Evolutionary conservation across 2,113 vertebrate species (phyloP).

Genomic region (Colistium nudipinnis): DNA sequence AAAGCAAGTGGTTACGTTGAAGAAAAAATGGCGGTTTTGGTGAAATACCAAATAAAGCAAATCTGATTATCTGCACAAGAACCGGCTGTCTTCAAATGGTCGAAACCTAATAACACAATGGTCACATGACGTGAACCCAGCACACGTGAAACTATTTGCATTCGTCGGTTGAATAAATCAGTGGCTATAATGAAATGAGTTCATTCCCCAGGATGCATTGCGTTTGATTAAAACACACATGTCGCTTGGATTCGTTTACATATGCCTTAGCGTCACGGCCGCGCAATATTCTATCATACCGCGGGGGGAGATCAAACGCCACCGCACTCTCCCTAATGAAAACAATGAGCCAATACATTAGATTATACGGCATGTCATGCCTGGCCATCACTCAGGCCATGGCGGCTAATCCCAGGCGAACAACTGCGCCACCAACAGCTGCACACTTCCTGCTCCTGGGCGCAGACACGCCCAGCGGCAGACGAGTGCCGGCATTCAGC

Average conservation of each 20-base stretch:
- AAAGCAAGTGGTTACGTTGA: background rate
- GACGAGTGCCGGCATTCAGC: slow-evolving; percentile 27
- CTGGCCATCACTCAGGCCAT: slow-evolving; percentile 70
- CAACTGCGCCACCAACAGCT: slow-evolving; percentile 75
- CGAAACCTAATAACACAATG: too few relatives aligned
- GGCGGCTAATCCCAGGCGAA: slow-evolving; percentile 70
- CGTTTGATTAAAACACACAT: too few relatives aligned
- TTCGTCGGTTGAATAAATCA: too few relatives aligned
- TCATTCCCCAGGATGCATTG: too few relatives aligned
- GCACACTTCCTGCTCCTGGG: slow-evolving; percentile 65
- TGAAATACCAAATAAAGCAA: background rate
- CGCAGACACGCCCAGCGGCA: slow-evolving; percentile 34
- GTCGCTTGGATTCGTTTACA: slow-evolving; percentile 43
- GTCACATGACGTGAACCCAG: too few relatives aligned
- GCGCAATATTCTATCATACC: slow-evolving; percentile 32
- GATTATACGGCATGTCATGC: slow-evolving; percentile 64
- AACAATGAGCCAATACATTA: slow-evolving; percentile 72
- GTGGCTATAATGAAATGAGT: too few relatives aligned
- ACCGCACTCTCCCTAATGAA: slow-evolving; percentile 77
- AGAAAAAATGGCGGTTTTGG: background rate
- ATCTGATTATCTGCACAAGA: too few relatives aligned
- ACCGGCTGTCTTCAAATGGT: too few relatives aligned
- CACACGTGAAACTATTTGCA: too few relatives aligned
- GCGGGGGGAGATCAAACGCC: slow-evolving; percentile 56
- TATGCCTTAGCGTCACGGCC: slow-evolving; percentile 21